These are phyloP conservation scores for rabbit (Oryctolagus cuniculus) DNA, from an alignment of 2,113 vertebrate species.

Conservation along the genomic window DNA sequence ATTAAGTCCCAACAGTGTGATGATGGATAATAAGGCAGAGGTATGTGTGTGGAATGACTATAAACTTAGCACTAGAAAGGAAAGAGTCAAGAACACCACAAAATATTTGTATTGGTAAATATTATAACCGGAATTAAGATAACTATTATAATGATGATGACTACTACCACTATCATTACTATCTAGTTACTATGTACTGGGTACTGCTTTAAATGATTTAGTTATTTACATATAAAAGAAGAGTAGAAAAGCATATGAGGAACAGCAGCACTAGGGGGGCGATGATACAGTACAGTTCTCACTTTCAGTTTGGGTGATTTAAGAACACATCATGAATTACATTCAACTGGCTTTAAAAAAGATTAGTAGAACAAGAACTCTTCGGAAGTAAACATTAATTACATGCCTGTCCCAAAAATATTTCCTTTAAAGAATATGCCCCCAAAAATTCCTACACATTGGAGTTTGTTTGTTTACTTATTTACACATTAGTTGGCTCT, in stretches of 20 bases:
- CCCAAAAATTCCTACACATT: not conserved
- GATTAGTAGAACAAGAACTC: not conserved
- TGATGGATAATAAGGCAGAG: not conserved
- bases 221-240: not conserved
- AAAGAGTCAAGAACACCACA: not conserved
- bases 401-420: not conserved
- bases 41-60: not conserved
- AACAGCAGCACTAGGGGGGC: not conserved
- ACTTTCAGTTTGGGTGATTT: not conserved
- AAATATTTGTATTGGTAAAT: not conserved
- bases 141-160: not conserved
- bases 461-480: slow-evolving; percentile 1
- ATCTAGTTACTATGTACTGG: not conserved
- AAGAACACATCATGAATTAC: not conserved
- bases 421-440: not conserved
- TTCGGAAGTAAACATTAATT: not conserved
- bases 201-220: too few species aligned
- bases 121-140: not conserved
- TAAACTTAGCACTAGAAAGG: not conserved
- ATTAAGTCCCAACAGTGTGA: not conserved
- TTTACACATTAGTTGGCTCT: not conserved
- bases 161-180: not conserved
- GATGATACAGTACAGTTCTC: not conserved
- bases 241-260: not conserved
- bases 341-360: not conserved